Evolutionary conservation across 2,888 invertebrate species (phyloP).

Genomic region (Serripes groenlandicus): DNA sequence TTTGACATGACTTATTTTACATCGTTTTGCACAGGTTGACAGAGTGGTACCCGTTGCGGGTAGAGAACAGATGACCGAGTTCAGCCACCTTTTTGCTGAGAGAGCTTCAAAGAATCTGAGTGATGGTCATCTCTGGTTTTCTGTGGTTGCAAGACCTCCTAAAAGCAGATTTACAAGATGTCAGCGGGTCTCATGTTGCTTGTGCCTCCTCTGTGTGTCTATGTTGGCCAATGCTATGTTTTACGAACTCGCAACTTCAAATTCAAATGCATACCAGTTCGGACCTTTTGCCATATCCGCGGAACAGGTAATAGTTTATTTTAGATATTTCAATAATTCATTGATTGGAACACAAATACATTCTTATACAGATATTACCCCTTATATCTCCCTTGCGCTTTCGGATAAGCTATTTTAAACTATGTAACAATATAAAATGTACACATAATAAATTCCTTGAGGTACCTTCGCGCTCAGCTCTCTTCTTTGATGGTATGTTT

Average conservation of each 20-base stretch:
- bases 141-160: conserved; percentile 87
- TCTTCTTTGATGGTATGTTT: no score
- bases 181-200: conserved; percentile 87
- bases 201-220: conserved; percentile 87
- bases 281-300: conserved; percentile 87
- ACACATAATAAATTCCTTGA: no score
- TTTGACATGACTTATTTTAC: not conserved
- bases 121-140: conserved; percentile 88
- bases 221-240: conserved; percentile 88
- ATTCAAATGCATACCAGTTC: conserved; percentile 83
- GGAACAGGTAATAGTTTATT: conserved; percentile 84
- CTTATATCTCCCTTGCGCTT: no score
- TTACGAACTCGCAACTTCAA: conserved; percentile 84
- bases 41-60: conserved; percentile 87
- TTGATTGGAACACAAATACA: no score
- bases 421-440: no score
- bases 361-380: no score
- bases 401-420: no score
- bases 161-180: conserved; percentile 87
- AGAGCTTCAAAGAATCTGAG: conserved; percentile 86
- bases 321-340: not conserved
- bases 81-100: conserved; percentile 87
- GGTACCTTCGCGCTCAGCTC: no score
- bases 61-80: conserved; percentile 86
- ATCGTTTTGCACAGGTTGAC: conserved; percentile 87